These are phyloP conservation scores for Rhabdomys dilectus DNA, from an alignment of 2,113 vertebrate species.

Conservation along the genomic window DNA sequence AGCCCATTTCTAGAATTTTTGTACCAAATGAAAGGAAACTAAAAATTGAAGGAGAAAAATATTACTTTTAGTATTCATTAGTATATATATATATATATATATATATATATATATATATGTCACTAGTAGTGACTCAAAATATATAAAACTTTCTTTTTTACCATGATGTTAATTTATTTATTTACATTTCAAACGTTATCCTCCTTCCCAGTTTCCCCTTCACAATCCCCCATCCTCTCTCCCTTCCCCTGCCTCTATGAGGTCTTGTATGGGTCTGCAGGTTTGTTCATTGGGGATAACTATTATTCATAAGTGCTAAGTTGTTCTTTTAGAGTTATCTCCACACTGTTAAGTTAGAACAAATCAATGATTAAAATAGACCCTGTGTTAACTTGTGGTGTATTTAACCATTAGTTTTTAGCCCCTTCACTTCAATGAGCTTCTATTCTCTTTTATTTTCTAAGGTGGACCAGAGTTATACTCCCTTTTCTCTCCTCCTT, in stretches of 20 bases:
- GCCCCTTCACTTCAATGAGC: neutral
- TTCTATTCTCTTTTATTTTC: slow-evolving; percentile 22
- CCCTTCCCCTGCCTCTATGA: no score
- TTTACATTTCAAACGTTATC: no score
- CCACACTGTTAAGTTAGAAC: neutral
- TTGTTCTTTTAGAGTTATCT: neutral
- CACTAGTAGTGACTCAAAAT: neutral
- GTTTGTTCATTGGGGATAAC: neutral
- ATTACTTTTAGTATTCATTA: neutral
- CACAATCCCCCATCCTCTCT: no score
- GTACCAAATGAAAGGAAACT: neutral
- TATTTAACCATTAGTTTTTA: neutral
- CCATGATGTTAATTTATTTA: no score
- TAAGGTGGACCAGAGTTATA: neutral
- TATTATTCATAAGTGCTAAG: neutral
- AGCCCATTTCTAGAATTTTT: slow-evolving; percentile 1
- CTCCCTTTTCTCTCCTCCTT: slow-evolving; percentile 38
- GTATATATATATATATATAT: neutral
- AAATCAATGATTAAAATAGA: neutral
- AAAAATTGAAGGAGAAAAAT: neutral
- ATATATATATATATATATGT: neutral
- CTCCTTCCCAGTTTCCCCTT: no score
- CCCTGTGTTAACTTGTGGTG: neutral
- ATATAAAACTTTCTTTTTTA: neutral
- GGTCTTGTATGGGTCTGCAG: neutral